Conservation (phyloP, 2,113 vertebrate genomes). For the Cryptotis parvus region DNA sequence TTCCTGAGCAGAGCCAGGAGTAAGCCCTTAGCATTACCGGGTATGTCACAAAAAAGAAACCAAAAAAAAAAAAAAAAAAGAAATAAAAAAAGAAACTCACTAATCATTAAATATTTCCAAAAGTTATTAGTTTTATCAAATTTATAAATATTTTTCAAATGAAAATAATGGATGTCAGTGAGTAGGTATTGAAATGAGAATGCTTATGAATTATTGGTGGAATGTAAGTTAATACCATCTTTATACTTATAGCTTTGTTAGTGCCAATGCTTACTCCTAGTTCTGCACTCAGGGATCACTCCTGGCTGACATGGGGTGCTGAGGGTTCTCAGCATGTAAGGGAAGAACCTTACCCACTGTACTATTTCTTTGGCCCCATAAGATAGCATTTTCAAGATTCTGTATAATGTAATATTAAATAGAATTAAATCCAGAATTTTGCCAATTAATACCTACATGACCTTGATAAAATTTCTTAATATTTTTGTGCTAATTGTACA, state of each 20-base stretch:
- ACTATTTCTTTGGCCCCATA: no score
- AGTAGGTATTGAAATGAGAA: not conserved
- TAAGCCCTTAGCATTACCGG: no score
- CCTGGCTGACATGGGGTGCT: no score
- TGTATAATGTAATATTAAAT: not conserved
- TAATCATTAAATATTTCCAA: slow-evolving; percentile 39
- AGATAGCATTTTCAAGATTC: no score
- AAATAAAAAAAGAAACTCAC: not conserved
- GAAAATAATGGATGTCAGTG: not conserved
- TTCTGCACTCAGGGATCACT: no score
- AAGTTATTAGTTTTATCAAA: not conserved
- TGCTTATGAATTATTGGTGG: not conserved
- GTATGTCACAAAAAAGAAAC: no score
- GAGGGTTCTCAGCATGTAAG: no score
- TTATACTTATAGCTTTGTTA: not conserved
- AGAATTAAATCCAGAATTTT: not conserved
- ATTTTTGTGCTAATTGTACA: not conserved
- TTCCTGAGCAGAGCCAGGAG: no score
- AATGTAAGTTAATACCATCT: not conserved
- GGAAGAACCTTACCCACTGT: no score
- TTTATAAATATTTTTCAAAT: slow-evolving; percentile 48
- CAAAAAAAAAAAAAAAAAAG: not conserved
- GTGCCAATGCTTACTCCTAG: no score
- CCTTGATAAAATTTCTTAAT: not conserved
- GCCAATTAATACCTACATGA: not conserved